Evolutionary conservation across 2,888 invertebrate genomes (phyloP), one percentile per base, ranked within the genome.

Genomic region (Euplagia quadripunctaria): DNA sequence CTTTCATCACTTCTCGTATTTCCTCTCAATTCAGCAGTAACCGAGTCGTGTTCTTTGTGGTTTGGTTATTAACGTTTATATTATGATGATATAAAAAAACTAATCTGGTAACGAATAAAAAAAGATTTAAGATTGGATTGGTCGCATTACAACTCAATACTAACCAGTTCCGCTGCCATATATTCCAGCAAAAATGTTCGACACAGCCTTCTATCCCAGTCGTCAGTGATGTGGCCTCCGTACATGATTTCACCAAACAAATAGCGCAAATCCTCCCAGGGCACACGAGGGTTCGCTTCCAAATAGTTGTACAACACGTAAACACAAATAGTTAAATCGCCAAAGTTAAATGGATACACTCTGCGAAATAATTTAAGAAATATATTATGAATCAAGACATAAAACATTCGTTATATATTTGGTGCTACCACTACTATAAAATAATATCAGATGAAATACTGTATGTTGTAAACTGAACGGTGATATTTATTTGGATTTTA

Each of bases 211-310:
- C 99, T 96, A 91, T 99, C 99, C 98, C 99, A 99, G 91, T 99
- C 99, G 88, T 99, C 99, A 0, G 99, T 99, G 85, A 99, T 99
- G 89, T 99, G 99, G 0, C 99, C 99, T 1, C 99, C 99, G 88
- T 99, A 99, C 99, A 99, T 99, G 84, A 99, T 99, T 94, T 99
- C 99, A 0, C 99, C 99, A 89, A 99, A 99, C 31, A 99, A 95
- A 91, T 99, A 99, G 1, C 99, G 97, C 84, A 99, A 93, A 94
- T 99, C 99, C 91, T 99, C 99, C 98, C 98, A 99, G 0, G 99
- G 99, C 8, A 99, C 98, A 82, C 97, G 97, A 63, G 96, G 97
- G 87, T 98, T 99, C 71, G 97, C 98, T 89, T 99, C 99, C 89
- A 99, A 93, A 91, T 99, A 99, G 93, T 99, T 99, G 91, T 96